Evolutionary conservation across 2,888 invertebrate genomes (phyloP).

Genomic region (Thymelicus sylvestris): DNA sequence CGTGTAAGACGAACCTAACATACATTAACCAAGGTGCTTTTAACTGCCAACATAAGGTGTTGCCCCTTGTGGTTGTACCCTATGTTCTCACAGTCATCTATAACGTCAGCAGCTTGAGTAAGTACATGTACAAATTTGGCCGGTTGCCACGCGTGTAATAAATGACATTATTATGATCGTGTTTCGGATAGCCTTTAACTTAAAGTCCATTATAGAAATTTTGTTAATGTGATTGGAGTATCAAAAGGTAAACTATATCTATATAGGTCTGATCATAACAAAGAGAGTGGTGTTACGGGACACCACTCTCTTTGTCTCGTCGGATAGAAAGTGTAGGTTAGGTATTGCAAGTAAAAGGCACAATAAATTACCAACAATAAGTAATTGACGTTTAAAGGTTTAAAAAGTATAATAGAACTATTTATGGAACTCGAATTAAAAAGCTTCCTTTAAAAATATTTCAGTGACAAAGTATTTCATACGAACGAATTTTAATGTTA

Average conservation of each 20-base stretch:
- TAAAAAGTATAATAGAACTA: too few relatives aligned
- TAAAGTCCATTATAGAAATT: background rate
- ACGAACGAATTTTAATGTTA: too few relatives aligned
- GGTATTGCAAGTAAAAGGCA: too few relatives aligned
- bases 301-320: too few relatives aligned
- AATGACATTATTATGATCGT: slow-evolving; percentile 6
- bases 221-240: background rate
- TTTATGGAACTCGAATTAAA: too few relatives aligned
- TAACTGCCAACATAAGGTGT: background rate
- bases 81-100: slow-evolving; percentile 2
- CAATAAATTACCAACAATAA: too few relatives aligned
- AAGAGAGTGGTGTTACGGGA: too few relatives aligned
- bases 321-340: too few relatives aligned
- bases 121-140: slow-evolving; percentile 15
- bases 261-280: background rate
- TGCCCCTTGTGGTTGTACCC: background rate
- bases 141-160: slow-evolving; percentile 1
- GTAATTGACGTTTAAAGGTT: too few relatives aligned
- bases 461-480: too few relatives aligned
- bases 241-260: background rate
- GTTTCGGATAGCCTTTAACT: slow-evolving; percentile 4
- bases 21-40: background rate
- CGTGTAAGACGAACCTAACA: background rate
- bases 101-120: slow-evolving; percentile 14
- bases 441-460: too few relatives aligned